Evolutionary conservation across 2,797 vertebrate species (phyloP), one percentile per base, ranked within the genome.

Genomic region (Syndactyla subalaris): DNA sequence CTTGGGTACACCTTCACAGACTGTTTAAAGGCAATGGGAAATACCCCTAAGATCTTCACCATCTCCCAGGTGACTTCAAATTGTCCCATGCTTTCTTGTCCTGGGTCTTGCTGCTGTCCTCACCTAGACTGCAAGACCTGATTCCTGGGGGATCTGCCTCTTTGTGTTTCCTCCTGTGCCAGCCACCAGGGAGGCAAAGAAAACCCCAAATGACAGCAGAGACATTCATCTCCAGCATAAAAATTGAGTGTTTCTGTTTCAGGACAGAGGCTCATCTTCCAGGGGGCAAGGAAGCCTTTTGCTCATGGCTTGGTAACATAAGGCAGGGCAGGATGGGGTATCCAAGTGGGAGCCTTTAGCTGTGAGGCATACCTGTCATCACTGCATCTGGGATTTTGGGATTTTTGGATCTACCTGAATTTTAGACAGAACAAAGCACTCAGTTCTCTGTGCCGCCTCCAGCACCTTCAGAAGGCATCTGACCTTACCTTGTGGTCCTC

Each of bases 401-500:
- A 45, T 58, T 88, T 72, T 45, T 52, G 5, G 26, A 62, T 59
- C 20, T 17, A 45, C 7, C 1, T 74, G 45, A 16, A 43, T 5
- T 0, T 71, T 62, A 77, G n/a, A 29, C 2, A 36, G n/a, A 30
- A 52, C 10, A 81, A 85, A 93, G 20, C 10, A 14, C 17, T 73
- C 34, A 24, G 41, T 26, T 65, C 20, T 48, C 45, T 63, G 3
- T 59, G n/a, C 52, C 58, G 21, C 11, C 8, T 18, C 54, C 48
- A 57, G 34, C 8, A 6, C 32, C 32, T 58, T 45, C 27, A 46
- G 13, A n/a, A 71, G 23, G 36, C 61, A 58, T n/a, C 43, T 71
- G 27, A 7, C 11, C 23, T 89, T 30, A 67, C 2, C 5, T 19
- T 0, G 0, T 85, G n/a, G 20, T 75, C 20, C 32, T 14, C 12